Base-by-base conservation (phyloP, 2,113 vertebrate species). In the Stegastes partitus region DNA sequence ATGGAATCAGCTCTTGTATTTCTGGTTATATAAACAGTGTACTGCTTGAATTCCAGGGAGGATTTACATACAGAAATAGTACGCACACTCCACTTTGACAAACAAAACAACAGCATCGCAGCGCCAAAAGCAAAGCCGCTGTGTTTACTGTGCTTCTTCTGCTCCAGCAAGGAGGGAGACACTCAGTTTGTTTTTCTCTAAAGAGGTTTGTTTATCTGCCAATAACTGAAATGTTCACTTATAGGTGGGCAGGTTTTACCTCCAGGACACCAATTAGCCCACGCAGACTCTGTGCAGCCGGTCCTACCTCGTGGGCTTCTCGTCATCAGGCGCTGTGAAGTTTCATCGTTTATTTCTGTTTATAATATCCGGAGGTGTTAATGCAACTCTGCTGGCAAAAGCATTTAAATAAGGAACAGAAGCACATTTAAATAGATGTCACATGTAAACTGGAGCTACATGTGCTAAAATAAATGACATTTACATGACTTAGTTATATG, bases 71-170 rank as follows among this genome's bases (percentile, higher is more conserved):
- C 16, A 53, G 47, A 65, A 68, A 66, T 15, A 11, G 18, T 37
- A 71, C 68, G 63, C 53, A 42, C 42, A 62, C 23, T 14, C 51
- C 10, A 1, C 45, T 34, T 66, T 58, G 47, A 55, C 42, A 49
- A n/a, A 34, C 76, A 50, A 7, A 67, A 51, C 55, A 19, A 76
- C 58, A 15, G 5, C n/a, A 19, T 15, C 19, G 14, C 65, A 68
- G 22, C 10, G 72, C 74, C 73, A 50, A 39, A 61, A 76, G 74
- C 63, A 75, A 81, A 73, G 11, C 42, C 23, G 57, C 12, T 45
- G 25, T 75, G 28, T 66, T 79, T 59, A 42, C 68, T 19, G 51
- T 68, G 39, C 44, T 65, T 56, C 44, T 65, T 56, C 45, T 74
- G 28, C 56, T 66, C 12, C 49, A 57, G 58, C 72, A 50, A 34